Evolutionary conservation across 2,797 vertebrate genomes (phyloP), one percentile per base, ranked within the genome.

Genomic region (Kryptolebias ocellatus): DNA sequence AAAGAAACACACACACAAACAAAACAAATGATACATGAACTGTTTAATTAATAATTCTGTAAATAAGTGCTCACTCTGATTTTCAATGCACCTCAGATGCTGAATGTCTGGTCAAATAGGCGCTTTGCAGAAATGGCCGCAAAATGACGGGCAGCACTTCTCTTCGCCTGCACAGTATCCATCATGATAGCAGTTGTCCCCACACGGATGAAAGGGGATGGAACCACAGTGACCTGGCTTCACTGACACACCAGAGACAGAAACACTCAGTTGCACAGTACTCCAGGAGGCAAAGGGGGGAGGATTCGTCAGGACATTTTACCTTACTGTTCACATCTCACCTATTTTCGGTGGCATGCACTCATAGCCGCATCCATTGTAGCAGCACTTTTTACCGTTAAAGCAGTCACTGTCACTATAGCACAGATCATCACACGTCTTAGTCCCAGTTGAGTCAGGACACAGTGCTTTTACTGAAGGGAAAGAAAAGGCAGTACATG

Each of bases 61-160:
- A 56, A 20, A 50, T 5, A 60, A 34, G 17, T 51, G 24, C 60
- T 24, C 1, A 16, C 6, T 11, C 27, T 11, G 50, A 18, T 27
- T 45, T 7, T 24, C 4, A 29, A 4, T 47, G 53, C 1, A 49
- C 16, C 14, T 54, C 16, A 6, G 31, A 12, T 39, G 17, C 12
- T 10, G 31, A 37, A 4, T 4, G 24, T 62, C 56, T 53, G 39
- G 64, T 92, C 81, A 93, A 74, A 90, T 91, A 11, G 92, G 93
- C 59, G 91, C 83, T 2, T 71, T 92, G 82, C 94, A 95, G 78
- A 88, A 83, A 6, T 91, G 91, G 42, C 92, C 92, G 11, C 93
- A 93, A n/a, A 83, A 89, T 2, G 92, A 93, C 54, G 58, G 84
- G 84, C 93, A 95, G 80, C 94, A 95, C 79, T 94, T 95, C 78